Percentiles rank a stretch among this genome's conserved stretches.
Evolutionary conservation across 2,888 invertebrate species (phyloP).

Genomic region (Rotaria macrura): DNA sequence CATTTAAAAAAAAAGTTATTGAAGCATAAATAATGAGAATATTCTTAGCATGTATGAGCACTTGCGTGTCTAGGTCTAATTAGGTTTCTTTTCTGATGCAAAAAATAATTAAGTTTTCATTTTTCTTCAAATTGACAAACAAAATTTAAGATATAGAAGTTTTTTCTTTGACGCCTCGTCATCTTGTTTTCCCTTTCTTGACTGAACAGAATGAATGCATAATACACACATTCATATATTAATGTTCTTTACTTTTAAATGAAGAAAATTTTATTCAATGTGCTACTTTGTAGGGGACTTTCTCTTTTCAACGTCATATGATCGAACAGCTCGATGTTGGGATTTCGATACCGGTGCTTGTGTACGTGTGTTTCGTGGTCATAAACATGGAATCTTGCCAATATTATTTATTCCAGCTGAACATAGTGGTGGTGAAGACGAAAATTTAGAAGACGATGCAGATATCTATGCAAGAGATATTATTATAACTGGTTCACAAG

Average conservation of each 20-base stretch:
- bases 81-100: not conserved
- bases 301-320: slow-evolving; percentile 43
- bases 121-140: not conserved
- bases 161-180: not conserved
- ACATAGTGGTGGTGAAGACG: slow-evolving; percentile 38
- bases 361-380: slow-evolving; percentile 50
- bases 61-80: not conserved
- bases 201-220: no score
- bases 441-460: slow-evolving; percentile 36
- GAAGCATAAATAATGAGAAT: slow-evolving; percentile 34
- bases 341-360: slow-evolving; percentile 51
- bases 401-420: slow-evolving; percentile 52
- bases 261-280: not conserved
- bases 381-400: slow-evolving; percentile 52
- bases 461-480: slow-evolving; percentile 42
- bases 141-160: not conserved
- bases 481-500: slow-evolving; percentile 49
- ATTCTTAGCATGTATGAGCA: not conserved
- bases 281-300: slow-evolving; percentile 35
- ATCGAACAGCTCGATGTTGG: slow-evolving; percentile 50
- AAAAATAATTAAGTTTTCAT: no score
- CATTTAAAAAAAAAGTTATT: not conserved
- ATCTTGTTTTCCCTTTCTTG: no score
- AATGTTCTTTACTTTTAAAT: no score
- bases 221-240: no score